Conservation (phyloP, 1,140 invertebrate species). For the Zaprionus capensis region DNA sequence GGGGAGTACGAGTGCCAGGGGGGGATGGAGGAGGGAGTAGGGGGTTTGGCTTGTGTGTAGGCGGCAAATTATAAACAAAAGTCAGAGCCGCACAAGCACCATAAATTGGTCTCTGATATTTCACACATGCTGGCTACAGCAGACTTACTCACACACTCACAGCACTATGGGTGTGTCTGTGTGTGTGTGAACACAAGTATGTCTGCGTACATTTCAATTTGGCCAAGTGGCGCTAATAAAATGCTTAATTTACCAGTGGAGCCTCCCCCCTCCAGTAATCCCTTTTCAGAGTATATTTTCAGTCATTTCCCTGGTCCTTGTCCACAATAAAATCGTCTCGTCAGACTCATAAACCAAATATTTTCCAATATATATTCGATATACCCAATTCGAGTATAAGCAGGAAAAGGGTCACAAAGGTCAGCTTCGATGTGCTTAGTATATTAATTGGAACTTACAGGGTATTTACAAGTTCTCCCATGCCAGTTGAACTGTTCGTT, state of each 20-base stretch:
- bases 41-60: conserved; percentile 6
- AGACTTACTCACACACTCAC: conserved; percentile 25
- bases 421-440: not conserved
- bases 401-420: not conserved
- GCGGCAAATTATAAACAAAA: conserved; percentile 70
- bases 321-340: conserved; percentile 22
- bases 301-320: conserved; percentile 22
- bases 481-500: not conserved
- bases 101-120: conserved; percentile 77
- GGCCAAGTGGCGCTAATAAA: conserved; percentile 67
- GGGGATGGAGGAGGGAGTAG: not conserved
- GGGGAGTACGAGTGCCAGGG: not conserved
- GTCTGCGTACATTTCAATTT: conserved; percentile 47
- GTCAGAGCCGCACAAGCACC: conserved; percentile 66
- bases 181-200: conserved; percentile 16
- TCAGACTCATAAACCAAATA: conserved; percentile 38
- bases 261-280: not conserved
- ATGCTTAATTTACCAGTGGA: conserved; percentile 73
- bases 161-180: not conserved
- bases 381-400: not conserved
- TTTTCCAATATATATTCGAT: not conserved
- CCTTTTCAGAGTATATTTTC: conserved; percentile 14
- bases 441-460: not conserved
- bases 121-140: conserved; percentile 70
- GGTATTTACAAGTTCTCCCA: not conserved